Base-by-base conservation (phyloP, 2,113 vertebrate species). In the Rattus rattus region DNA sequence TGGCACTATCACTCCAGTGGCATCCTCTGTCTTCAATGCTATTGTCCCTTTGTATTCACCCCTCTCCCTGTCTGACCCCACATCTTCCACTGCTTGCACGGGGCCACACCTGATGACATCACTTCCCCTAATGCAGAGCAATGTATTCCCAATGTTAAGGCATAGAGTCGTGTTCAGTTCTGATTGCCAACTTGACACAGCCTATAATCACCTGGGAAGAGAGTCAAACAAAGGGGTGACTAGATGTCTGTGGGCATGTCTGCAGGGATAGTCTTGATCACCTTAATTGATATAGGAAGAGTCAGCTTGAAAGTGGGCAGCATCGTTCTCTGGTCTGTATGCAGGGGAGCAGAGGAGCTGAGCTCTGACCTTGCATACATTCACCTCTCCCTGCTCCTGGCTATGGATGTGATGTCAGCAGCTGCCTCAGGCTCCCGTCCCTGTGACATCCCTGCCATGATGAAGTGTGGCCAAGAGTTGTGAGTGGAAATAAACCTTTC, bases 1-100 rank as follows among this genome's bases (percentile, higher is more conserved):
- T n/a, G 19, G 39, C n/a, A 22, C 16, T 65, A 14, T 36, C 7
- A 1, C 9, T 33, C 10, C 3, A 4, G 4, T 13, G 14, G 7
- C 43, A 13, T 19, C 28, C 39, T 73, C 63, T 2, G 1, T 28
- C 33, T 54, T 52, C 28, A 1, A 0, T 13, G 63, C 6, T 0
- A 0, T 49, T 20, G 47, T 59, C 63, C 47, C 9, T 83, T 67
- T 52, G 59, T 11, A 3, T 84, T 22, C 36, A 49, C 72, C 77
- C 65, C n/a, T 73, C 11, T 56, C 22, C 16, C 39, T 70, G 36
- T 59, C 91, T 22, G 1, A 13, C 39, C 43, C 20, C 56, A 19
- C 0, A 36, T 79, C 39, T 81, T 16, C 30, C 20, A 17, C 36
- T 92, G 43, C 39, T 63, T 39, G 0, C 4, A 36, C 81, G 22